phyloP scores from a whole-genome alignment of 2,888 invertebrate genomes.

The Bombylius discolor region DNA sequence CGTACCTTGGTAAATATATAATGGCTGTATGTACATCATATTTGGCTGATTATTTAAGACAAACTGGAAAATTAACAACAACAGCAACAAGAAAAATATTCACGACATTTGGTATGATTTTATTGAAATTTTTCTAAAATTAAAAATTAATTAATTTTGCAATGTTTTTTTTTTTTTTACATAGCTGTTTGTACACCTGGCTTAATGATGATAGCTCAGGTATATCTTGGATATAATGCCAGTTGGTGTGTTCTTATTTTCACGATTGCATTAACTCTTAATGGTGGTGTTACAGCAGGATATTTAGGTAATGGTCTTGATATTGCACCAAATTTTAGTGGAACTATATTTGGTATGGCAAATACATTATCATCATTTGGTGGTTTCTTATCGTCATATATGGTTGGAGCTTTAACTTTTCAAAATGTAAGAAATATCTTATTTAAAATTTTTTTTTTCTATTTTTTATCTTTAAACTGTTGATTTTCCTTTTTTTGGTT shows the following conservation, averaged over 20 bases:
- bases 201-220: slow-evolving; percentile 61
- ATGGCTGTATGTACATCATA: slow-evolving; percentile 63
- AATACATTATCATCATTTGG: slow-evolving; percentile 73
- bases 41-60: slow-evolving; percentile 57
- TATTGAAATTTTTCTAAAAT: not conserved
- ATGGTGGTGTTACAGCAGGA: slow-evolving; percentile 76
- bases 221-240: slow-evolving; percentile 55
- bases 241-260: slow-evolving; percentile 65
- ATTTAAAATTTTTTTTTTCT: not conserved
- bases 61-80: slow-evolving; percentile 54
- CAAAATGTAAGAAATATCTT: slow-evolving; percentile 43
- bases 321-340: slow-evolving; percentile 77
- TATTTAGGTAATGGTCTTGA: slow-evolving; percentile 77
- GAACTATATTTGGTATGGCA: slow-evolving; percentile 81
- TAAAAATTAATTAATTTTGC: not conserved
- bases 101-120: slow-evolving; percentile 45
- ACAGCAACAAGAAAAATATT: slow-evolving; percentile 59
- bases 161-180: slow-evolving; percentile 8
- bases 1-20: slow-evolving; percentile 74
- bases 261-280: slow-evolving; percentile 65
- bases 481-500: not conserved
- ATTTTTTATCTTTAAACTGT: slow-evolving; percentile 4
- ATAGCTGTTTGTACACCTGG: slow-evolving; percentile 50
- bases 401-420: slow-evolving; percentile 65
- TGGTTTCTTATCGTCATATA: slow-evolving; percentile 67